Evolutionary conservation across 64 coral and sea anemone genomes (phyloP), one percentile per base, ranked within the genome.

Genomic region (Stylophora pistillata): DNA sequence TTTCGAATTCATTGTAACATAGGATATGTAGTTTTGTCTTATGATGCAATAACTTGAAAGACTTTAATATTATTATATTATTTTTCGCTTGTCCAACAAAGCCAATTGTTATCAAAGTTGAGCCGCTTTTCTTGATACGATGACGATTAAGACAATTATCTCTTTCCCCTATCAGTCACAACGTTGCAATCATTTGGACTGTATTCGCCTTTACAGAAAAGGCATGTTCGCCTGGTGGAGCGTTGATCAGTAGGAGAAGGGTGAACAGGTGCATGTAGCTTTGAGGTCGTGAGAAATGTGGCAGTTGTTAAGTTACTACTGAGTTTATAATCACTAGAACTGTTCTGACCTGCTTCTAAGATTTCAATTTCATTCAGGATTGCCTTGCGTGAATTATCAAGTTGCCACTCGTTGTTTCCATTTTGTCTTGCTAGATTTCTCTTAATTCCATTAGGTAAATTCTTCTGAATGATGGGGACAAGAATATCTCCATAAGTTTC

Each of bases 401-500:
- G 5, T 26, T 53, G 37, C 78, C 79, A 85, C 29, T 91, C 66
- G 33, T 72, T 72, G 55, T 85, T 85, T 41, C 54, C 71, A n/a
- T 88, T 78, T 93, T 80, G 58, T 65, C 77, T 72, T 58, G 85
- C 60, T 82, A 93, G 75, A 61, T 62, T 87, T 61, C 64, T 69
- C 70, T 87, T 88, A 23, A 83, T 60, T 65, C 71, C 63, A 70
- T 92, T 79, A 29, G 87, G 88, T 21, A 90, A 74, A 55, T 89
- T 94, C 10, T 41, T 56, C 25, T 80, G 63, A 61, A 94, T 89
- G 3, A 89, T 77, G 12, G 78, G 92, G 15, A 94, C 80, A 59
- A 94, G 77, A 63, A 82, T 76, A 32, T 89, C 86, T n/a, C 86
- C 86, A 68, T 77, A 94, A 21, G 77, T 77, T 29, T 89, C 79